Percentiles rank a stretch among this genome's conserved stretches.
Conservation (phyloP, 2,888 invertebrate genomes). For the Azorinus chamasolen region DNA sequence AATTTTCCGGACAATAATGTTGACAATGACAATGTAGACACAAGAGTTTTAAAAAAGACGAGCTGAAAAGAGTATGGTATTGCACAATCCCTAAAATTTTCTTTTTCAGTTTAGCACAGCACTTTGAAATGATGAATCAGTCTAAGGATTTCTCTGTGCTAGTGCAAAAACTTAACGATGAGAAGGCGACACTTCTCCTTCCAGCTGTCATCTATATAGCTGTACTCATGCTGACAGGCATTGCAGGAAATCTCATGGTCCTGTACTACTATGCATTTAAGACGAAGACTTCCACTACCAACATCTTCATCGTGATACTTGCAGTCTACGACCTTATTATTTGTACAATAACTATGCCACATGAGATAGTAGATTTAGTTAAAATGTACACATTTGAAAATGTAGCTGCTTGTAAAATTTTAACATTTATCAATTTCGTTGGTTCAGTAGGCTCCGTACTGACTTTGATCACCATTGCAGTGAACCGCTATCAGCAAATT, state of each 20-base stretch:
- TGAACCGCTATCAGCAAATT: conserved; percentile 74
- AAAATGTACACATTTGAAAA: conserved; percentile 68
- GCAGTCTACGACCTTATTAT: conserved; percentile 70
- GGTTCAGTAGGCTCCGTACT: conserved; percentile 65
- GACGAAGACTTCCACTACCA: conserved; percentile 67
- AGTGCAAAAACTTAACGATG: conserved; percentile 59
- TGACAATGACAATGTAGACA: too few species aligned
- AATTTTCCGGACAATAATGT: too few species aligned
- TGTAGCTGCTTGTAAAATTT: conserved; percentile 63
- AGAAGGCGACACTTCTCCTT: conserved; percentile 55
- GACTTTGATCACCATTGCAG: conserved; percentile 70
- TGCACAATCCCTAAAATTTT: too few species aligned
- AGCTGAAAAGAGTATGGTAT: too few species aligned
- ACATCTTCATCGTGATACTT: conserved; percentile 70
- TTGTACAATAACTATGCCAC: conserved; percentile 70
- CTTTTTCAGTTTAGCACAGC: too few species aligned
- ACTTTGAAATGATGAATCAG: too few species aligned
- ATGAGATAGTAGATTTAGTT: conserved; percentile 73
- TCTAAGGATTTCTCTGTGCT: too few species aligned
- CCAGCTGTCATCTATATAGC: conserved; percentile 71
- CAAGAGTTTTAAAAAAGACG: too few species aligned
- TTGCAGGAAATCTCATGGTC: conserved; percentile 70
- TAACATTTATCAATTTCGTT: conserved; percentile 67
- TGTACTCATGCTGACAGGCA: conserved; percentile 67
- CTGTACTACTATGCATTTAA: conserved; percentile 69